phyloP scores from a whole-genome alignment of 2,113 vertebrate species.

The Spilogale gracilis region DNA sequence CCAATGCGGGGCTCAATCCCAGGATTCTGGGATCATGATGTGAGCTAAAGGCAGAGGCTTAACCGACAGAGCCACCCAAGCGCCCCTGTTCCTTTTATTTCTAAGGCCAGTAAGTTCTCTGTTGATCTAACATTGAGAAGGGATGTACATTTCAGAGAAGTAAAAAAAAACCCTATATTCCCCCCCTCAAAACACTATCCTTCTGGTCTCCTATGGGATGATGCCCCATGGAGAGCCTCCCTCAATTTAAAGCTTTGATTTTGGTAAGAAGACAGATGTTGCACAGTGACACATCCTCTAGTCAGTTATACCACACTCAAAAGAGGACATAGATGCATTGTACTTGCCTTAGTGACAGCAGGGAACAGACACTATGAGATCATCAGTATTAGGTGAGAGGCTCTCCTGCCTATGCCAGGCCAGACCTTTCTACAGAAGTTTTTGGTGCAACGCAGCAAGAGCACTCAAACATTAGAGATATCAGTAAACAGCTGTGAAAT shows the following conservation, averaged over 20 bases:
- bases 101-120: not conserved
- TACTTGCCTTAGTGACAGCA: not conserved
- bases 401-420: accelerated
- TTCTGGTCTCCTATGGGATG: not conserved
- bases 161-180: not conserved
- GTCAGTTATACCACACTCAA: not conserved
- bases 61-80: too few species aligned
- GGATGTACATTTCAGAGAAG: not conserved
- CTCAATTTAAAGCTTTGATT: not conserved
- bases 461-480: not conserved
- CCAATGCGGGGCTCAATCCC: too few species aligned
- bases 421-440: not conserved
- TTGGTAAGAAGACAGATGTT: not conserved
- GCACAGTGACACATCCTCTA: not conserved
- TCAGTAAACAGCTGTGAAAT: accelerated
- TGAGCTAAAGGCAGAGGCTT: too few species aligned
- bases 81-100: not conserved
- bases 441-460: not conserved
- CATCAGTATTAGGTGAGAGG: not conserved
- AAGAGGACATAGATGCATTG: not conserved
- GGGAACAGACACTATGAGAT: not conserved
- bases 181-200: not conserved
- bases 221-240: not conserved
- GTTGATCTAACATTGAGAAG: not conserved
- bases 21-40: too few species aligned